These are phyloP conservation scores for Oryzias celebensis DNA, from an alignment of 2,113 vertebrate species.

Conservation along the genomic window DNA sequence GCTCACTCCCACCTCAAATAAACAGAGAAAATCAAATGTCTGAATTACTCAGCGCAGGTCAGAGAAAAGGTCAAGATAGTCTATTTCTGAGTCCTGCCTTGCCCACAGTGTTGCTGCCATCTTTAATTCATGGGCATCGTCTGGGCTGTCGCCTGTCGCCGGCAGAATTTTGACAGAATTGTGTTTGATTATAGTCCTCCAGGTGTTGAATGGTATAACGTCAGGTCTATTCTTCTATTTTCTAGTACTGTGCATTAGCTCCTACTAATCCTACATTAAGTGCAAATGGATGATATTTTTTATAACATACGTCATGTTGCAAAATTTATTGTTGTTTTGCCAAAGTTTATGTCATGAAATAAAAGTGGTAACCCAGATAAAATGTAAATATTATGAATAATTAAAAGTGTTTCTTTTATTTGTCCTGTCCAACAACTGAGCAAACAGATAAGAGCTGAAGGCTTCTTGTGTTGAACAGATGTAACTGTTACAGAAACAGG, in stretches of 20 bases:
- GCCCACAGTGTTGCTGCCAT: constrained; percentile 57
- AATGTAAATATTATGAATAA: too few relatives aligned
- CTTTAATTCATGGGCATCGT: constrained; percentile 69
- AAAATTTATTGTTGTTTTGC: too few relatives aligned
- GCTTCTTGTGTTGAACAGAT: too few relatives aligned
- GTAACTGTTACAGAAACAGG: too few relatives aligned
- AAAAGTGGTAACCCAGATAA: too few relatives aligned
- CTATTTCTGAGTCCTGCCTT: constrained; percentile 63
- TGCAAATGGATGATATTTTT: neutral
- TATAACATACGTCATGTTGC: too few relatives aligned
- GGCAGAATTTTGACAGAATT: constrained; percentile 49
- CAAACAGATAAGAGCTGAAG: too few relatives aligned
- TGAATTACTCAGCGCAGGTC: constrained; percentile 59
- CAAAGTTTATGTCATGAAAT: too few relatives aligned
- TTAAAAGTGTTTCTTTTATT: too few relatives aligned
- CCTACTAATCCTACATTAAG: constrained; percentile 36
- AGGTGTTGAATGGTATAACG: constrained; percentile 42
- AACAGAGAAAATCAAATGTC: constrained; percentile 63
- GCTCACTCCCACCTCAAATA: constrained; percentile 50
- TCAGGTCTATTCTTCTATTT: constrained; percentile 34
- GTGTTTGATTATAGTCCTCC: constrained; percentile 35
- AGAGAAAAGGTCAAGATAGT: constrained; percentile 51
- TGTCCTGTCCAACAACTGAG: too few relatives aligned
- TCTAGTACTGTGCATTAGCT: constrained; percentile 8
- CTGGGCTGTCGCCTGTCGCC: constrained; percentile 55